Base-by-base conservation (phyloP, 2,113 vertebrate species). In the Pachycephala philippinensis region DNA sequence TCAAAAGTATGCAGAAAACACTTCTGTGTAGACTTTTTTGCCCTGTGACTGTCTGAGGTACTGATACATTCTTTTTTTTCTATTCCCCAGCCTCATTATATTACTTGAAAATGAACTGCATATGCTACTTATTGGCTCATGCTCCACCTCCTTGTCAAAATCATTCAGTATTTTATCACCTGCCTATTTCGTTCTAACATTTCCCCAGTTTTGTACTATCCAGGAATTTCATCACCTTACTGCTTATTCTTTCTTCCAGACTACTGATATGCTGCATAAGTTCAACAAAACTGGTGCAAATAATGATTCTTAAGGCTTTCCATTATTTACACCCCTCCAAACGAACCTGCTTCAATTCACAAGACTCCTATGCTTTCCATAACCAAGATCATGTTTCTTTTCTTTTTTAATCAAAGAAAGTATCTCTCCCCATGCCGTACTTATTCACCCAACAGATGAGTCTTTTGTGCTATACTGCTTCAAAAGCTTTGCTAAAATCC, bases 401-500 rank as follows among this genome's bases (percentile, higher is more conserved):
- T 91, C 83, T 89, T 86, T 93, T 90, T 84, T 90, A 96, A 94
- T 94, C 87, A 92, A 94, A 91, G 63, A 42, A 90, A 92, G 74
- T 79, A 84, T 83, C 44, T 97, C 76, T 94, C 90, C 90, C 93
- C 68, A 42, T 4, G 71, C 84, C n/a, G 1, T 47, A 83, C 61
- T 96, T 89, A 94, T 40, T 95, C 92, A 83, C 74, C 64, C 69
- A 91, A 75, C 40, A 90, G 75, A 94, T 96, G 90, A 97, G 85
- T 90, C 76, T 95, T 96, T 84, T 66, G 50, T 90, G 84, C 84
- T 93, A 54, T 40, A 83, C 28, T 1, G 0, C 94, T 95, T 94
- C 84, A 87, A 88, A 92, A 91, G 84, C 87, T 92, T 88, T 93
- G 81, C 88, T 91, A 88, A 96, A 96, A 96, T 84, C 87, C 84